A percentile compares a stretch with the other conserved stretches of the same genome.
Evolutionary conservation across 2,797 vertebrate genomes (phyloP).

Genomic region (Ctenosaura bakeri): DNA sequence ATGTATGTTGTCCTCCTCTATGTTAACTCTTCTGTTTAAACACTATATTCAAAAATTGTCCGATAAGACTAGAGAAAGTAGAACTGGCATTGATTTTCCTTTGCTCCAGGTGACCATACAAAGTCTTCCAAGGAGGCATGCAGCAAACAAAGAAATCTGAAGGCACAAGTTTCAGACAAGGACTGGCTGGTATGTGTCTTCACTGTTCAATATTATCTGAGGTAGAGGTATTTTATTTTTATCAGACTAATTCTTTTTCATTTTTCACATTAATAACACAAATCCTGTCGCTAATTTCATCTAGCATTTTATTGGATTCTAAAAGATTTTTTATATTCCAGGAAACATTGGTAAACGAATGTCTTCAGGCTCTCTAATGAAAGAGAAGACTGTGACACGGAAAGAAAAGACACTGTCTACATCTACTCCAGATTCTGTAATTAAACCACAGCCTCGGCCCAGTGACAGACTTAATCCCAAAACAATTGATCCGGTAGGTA

Average conservation of each 20-base stretch:
- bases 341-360: conserved; percentile 70
- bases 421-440: conserved; percentile 43
- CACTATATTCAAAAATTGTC: background rate
- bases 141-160: conserved; percentile 52
- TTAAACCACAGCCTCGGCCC: conserved; percentile 76
- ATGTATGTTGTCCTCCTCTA: background rate
- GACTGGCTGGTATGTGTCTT: conserved; percentile 56
- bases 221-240: background rate
- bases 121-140: conserved; percentile 19
- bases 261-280: background rate
- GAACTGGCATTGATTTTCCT: conserved; percentile 33
- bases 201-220: background rate
- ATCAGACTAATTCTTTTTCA: background rate
- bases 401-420: conserved; percentile 65
- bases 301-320: background rate
- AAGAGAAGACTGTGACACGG: conserved; percentile 56
- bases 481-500: conserved; percentile 84
- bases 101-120: conserved; percentile 24
- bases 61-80: background rate
- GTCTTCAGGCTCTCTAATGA: conserved; percentile 64
- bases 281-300: background rate
- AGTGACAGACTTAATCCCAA: conserved; percentile 86
- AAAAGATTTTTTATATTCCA: conserved; percentile 37
- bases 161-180: conserved; percentile 33
- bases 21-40: background rate